Evolutionary conservation across 2,888 invertebrate species (phyloP).

Genomic region (Chrysina gloriosa): DNA sequence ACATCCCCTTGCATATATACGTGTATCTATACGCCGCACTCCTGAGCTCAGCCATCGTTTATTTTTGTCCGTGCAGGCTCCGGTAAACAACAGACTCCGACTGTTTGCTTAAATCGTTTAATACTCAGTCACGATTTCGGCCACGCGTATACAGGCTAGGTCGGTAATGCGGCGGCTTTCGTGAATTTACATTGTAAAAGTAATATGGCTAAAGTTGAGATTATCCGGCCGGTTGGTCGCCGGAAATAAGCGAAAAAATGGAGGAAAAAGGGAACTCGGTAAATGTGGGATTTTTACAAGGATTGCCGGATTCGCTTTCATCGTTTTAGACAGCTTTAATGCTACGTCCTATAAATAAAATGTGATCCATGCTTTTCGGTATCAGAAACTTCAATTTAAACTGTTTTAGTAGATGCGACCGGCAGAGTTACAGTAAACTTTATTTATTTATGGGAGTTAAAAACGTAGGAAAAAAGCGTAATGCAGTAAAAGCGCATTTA

Average conservation of each 20-base stretch:
- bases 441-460: too few species aligned
- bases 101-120: constrained; percentile 13
- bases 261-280: background rate
- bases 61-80: background rate
- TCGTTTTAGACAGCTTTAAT: background rate
- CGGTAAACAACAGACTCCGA: background rate
- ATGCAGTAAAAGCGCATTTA: too few species aligned
- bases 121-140: background rate
- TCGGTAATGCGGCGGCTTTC: background rate
- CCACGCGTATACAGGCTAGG: background rate
- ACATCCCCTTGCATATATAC: background rate
- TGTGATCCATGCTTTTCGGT: too few species aligned
- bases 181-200: constrained; percentile 9
- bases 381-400: too few species aligned
- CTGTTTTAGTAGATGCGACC: too few species aligned
- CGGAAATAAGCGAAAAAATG: background rate
- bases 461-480: too few species aligned
- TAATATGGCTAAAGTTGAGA: constrained; percentile 7
- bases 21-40: background rate
- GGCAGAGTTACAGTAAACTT: too few species aligned
- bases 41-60: background rate
- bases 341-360: background rate
- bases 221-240: background rate
- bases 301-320: background rate
- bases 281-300: constrained; percentile 1